These are phyloP conservation scores for Pasiphila rectangulata DNA, from an alignment of 2,888 invertebrate genomes.

Conservation along the genomic window DNA sequence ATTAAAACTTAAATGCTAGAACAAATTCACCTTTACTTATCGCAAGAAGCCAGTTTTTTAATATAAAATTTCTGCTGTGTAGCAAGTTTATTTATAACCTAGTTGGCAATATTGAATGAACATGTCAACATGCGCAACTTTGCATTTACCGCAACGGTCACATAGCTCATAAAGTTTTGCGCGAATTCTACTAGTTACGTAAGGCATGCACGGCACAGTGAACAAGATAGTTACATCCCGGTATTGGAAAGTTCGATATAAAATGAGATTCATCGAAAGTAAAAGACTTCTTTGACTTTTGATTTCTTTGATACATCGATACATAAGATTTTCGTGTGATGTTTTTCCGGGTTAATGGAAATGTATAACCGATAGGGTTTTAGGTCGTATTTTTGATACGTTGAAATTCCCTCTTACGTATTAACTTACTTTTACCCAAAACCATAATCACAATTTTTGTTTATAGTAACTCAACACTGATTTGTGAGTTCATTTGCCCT, in stretches of 20 bases:
- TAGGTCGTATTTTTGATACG: too few relatives aligned
- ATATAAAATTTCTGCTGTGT: too few relatives aligned
- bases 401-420: too few relatives aligned
- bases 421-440: background rate
- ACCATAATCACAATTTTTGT: background rate
- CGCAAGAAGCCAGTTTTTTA: too few relatives aligned
- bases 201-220: conserved; percentile 1
- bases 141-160: too few relatives aligned
- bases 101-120: too few relatives aligned
- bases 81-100: too few relatives aligned
- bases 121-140: too few relatives aligned
- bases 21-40: too few relatives aligned
- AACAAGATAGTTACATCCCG: background rate
- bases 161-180: too few relatives aligned
- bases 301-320: conserved; percentile 7
- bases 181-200: too few relatives aligned
- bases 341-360: conserved; percentile 7
- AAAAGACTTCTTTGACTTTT: conserved; percentile 2
- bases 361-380: background rate
- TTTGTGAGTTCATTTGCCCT: background rate
- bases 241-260: conserved; percentile 4
- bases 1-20: too few relatives aligned
- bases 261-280: background rate
- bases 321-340: conserved; percentile 12
- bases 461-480: background rate